A percentile compares a stretch with the other conserved stretches of the same genome.
These are phyloP conservation scores for Pterostichus niger DNA, from an alignment of 2,888 invertebrate genomes.

Conservation along the genomic window DNA sequence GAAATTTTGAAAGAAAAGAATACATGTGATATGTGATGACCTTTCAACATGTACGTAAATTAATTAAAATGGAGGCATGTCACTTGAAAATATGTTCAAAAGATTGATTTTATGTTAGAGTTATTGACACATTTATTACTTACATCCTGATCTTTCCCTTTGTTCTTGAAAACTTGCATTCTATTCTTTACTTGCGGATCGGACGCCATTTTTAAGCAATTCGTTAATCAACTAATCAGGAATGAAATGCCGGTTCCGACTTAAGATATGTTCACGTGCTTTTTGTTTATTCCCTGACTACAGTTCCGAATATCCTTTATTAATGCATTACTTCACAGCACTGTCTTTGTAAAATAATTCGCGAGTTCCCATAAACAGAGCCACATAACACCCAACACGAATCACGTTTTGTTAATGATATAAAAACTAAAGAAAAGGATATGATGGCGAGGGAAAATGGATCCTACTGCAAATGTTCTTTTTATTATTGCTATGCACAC, in stretches of 20 bases:
- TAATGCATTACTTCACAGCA: constrained; percentile 60
- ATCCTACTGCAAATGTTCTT: constrained; percentile 61
- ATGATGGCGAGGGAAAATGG: constrained; percentile 66
- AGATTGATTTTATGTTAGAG: background rate
- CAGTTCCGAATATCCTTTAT: constrained; percentile 35
- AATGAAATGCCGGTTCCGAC: constrained; percentile 66
- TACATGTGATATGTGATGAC: constrained; percentile 57
- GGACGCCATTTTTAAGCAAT: constrained; percentile 84
- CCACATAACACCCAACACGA: constrained; percentile 67
- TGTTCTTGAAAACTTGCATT: constrained; percentile 98
- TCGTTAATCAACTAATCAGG: constrained; percentile 70
- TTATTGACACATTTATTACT: constrained; percentile 77
- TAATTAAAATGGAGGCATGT: constrained; percentile 35
- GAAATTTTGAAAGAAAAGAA: constrained; percentile 49
- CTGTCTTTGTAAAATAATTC: constrained; percentile 60
- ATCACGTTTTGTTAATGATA: constrained; percentile 66
- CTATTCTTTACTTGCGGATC: constrained; percentile 89
- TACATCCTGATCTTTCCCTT: constrained; percentile 99
- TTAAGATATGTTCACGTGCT: constrained; percentile 65
- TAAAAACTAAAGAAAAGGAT: constrained; percentile 65
- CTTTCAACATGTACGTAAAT: constrained; percentile 58
- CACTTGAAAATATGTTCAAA: constrained; percentile 18
- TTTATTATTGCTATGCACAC: constrained; percentile 59
- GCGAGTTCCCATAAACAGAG: constrained; percentile 62
- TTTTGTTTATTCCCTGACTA: constrained; percentile 56